Evolutionary conservation across 2,113 vertebrate genomes (phyloP), one percentile per base, ranked within the genome.

Genomic region (Spilogale gracilis): DNA sequence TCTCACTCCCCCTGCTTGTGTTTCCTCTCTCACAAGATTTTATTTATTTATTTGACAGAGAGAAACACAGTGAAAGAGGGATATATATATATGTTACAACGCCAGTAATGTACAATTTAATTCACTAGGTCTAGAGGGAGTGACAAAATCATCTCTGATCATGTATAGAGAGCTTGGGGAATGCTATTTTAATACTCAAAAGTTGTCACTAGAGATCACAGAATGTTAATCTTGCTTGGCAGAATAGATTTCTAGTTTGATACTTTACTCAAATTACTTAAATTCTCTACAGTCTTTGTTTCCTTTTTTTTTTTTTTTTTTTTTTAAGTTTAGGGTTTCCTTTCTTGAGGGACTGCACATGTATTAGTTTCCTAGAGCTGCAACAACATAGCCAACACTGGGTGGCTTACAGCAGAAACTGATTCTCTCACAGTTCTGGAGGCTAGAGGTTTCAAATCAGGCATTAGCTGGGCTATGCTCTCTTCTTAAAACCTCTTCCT

Each of bases 81-180:
- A 38, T 38, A 38, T 38, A 38, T 38, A n/a, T 43, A 65, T 58
- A 73, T 91, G 2, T 52, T 45, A 83, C 43, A 1, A 52, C 4
- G 17, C 11, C 6, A 25, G 3, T 85, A 45, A 9, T 6, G 7
- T 56, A 2, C 0, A 1, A 27, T 65, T 43, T 43, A 20, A 32
- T 76, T 96, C 56, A n/a, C 2, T n/a, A 89, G 8, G 6, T 58
- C 32, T 63, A 7, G 6, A 7, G 6, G 6, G 38, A 83, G 48
- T 63, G 54, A 82, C 25, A 87, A 14, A 63, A 43, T 60, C 63
- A 58, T 30, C 12, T 93, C 14, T 65, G 30, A 58, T 21, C 58
- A 11, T 63, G 23, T 13, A 4, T 25, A 73, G 1, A 43, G 16
- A 85, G 3, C 8, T 54, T 82, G 6, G n/a, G 10, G 52, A 80